These are phyloP conservation scores for Philhelius pedissequus DNA, from an alignment of 2,888 invertebrate species.

Conservation along the genomic window DNA sequence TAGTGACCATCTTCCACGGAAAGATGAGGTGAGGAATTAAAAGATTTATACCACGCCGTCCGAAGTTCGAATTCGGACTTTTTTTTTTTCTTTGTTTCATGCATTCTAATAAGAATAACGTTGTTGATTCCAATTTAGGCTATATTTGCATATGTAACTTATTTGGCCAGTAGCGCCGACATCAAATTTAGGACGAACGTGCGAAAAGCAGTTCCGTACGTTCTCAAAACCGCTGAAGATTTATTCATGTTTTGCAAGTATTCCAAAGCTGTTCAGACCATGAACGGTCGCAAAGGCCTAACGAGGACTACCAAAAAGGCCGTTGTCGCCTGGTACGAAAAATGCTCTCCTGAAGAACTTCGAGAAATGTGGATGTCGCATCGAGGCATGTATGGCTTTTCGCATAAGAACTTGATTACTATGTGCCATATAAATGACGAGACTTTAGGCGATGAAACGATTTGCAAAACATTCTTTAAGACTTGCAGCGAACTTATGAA, in stretches of 20 bases:
- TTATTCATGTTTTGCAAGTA: constrained; percentile 74
- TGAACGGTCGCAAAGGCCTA: constrained; percentile 70
- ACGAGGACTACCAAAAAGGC: constrained; percentile 75
- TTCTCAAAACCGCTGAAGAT: constrained; percentile 72
- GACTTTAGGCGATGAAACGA: constrained; percentile 61
- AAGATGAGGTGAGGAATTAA: constrained; percentile 74
- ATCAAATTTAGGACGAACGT: constrained; percentile 70
- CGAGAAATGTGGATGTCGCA: constrained; percentile 73
- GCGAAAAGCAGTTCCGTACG: constrained; percentile 69
- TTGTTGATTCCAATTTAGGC: constrained; percentile 59
- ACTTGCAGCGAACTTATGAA: constrained; percentile 69
- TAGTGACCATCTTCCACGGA: constrained; percentile 70
- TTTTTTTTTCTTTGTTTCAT: background rate
- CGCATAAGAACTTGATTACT: constrained; percentile 73
- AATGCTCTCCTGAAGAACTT: constrained; percentile 69
- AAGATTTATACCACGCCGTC: background rate
- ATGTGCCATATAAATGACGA: constrained; percentile 72
- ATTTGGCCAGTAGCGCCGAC: constrained; percentile 69
- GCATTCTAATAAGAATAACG: too few relatives aligned
- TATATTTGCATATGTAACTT: constrained; percentile 74
- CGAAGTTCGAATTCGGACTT: background rate
- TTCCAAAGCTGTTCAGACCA: constrained; percentile 70
- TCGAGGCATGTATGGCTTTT: constrained; percentile 69
- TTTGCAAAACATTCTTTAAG: constrained; percentile 68
- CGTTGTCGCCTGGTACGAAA: constrained; percentile 74